A percentile compares a stretch with the other conserved stretches of the same genome.
Evolutionary conservation across 2,113 vertebrate genomes (phyloP).

Genomic region (Mobula hypostoma): DNA sequence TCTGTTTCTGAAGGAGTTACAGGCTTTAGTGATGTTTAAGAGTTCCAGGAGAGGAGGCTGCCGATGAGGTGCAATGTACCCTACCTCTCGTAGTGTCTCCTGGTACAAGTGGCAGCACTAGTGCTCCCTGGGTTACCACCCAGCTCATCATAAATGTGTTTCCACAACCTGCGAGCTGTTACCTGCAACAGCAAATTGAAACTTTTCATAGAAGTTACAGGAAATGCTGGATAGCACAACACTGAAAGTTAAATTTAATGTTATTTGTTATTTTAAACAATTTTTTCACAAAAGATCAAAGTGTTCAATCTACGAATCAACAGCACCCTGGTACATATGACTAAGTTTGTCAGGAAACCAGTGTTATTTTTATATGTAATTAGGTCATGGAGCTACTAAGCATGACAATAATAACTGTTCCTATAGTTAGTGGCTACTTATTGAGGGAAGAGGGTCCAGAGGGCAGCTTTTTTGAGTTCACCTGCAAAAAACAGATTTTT

Average conservation of each 20-base stretch:
- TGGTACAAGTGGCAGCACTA: constrained; percentile 69
- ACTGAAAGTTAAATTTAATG: background rate
- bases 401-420: background rate
- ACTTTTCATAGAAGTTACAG: background rate
- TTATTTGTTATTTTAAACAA: background rate
- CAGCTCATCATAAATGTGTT: constrained; percentile 67
- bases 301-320: background rate
- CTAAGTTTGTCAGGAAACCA: background rate
- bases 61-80: background rate
- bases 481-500: too few relatives aligned
- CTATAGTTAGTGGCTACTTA: background rate
- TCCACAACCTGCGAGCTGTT: constrained; percentile 62
- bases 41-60: background rate
- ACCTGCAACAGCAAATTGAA: constrained; percentile 49
- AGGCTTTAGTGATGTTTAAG: background rate
- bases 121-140: constrained; percentile 69
- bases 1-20: background rate
- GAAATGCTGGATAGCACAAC: background rate
- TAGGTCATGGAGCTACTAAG: too few relatives aligned
- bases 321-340: background rate
- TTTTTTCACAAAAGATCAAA: background rate
- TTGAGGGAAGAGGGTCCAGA: background rate
- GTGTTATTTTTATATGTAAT: background rate
- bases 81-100: constrained; percentile 69
- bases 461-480: too few relatives aligned